Base-by-base conservation (phyloP, 2,888 invertebrate genomes). In the Lypha dubia region DNA sequence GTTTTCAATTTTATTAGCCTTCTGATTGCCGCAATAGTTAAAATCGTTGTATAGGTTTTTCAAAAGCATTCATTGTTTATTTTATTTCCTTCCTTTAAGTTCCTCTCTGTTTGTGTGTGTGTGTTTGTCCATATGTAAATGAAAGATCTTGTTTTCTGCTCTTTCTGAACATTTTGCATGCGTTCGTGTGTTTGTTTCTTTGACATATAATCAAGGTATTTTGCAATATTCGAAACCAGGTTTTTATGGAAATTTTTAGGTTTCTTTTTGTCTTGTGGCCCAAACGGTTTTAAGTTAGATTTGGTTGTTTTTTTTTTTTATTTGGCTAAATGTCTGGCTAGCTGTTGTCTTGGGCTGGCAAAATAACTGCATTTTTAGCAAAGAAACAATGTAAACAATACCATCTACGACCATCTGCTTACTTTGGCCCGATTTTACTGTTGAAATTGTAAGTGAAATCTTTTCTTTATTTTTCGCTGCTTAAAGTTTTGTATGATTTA, bases 401-500 rank as follows among this genome's bases (percentile, higher is more conserved):
- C 62, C 56, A 83, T 49, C 44, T 77, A 63, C 41, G 73, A 70
- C 74, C 83, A 83, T 83, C 83, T 83, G 83, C 79, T 83, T 83
- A 70, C 46, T 70, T 73, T 83, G 41, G 44, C 63, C 46, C 70
- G 73, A 51, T 75, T 63, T 81, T 81, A 70, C 65, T 70, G 41
- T 58, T 60, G 49, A 82, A 65, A 63, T 65, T 71, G 44, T 75
- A 62, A 83, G 82, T 83, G 82, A 83, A 83, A 83, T 83, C 82
- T 77, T 51, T 28, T 51, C 49, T 46, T 56, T 28, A n/a, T 67
- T 68, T 28, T 49, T 51, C 44, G 58, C 53, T 62, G 49, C 44
- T 62, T 62, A 15, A 56, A 63, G 5, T 76, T n/a, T 22, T 46
- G 7, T 65, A 65, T 67, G 65, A 49, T 77, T 71, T 77, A 22